Evolutionary conservation across 2,797 vertebrate genomes (phyloP).

Genomic region (Falco concolor): DNA sequence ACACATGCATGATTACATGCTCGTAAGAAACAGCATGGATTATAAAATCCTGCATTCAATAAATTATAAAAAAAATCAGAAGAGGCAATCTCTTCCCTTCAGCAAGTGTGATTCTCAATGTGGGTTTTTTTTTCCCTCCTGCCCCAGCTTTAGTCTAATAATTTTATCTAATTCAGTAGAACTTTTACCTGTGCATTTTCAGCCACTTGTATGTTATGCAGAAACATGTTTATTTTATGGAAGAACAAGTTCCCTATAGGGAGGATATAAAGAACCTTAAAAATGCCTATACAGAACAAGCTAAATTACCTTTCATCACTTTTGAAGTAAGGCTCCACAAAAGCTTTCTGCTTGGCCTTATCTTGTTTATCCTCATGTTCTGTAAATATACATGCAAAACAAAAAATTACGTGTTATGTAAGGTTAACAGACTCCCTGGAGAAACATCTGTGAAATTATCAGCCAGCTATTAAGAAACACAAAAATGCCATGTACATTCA

Average conservation of each 20-base stretch:
- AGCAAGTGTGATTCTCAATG: not conserved
- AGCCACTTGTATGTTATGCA: not conserved
- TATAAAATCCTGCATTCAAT: not conserved
- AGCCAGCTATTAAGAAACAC: not conserved
- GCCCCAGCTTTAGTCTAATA: not conserved
- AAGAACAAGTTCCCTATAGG: not conserved
- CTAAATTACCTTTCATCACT: conserved; percentile 74
- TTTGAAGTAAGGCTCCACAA: conserved; percentile 73
- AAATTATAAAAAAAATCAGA: not conserved
- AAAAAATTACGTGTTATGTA: not conserved
- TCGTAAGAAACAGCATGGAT: not conserved
- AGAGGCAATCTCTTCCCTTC: not conserved
- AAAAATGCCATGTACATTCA: not conserved
- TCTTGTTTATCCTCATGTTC: conserved; percentile 71
- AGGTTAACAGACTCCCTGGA: not conserved
- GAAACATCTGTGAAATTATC: not conserved
- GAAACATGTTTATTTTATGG: not conserved
- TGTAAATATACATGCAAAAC: conserved; percentile 42
- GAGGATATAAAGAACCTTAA: not conserved
- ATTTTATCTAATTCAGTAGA: not conserved
- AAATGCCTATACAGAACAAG: not conserved
- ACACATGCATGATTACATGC: not conserved
- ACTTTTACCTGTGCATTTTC: not conserved
- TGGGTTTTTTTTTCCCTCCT: not conserved
- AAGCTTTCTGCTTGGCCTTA: conserved; percentile 72